Conservation (phyloP, 2,888 invertebrate genomes). For the Plagodis dolabraria region DNA sequence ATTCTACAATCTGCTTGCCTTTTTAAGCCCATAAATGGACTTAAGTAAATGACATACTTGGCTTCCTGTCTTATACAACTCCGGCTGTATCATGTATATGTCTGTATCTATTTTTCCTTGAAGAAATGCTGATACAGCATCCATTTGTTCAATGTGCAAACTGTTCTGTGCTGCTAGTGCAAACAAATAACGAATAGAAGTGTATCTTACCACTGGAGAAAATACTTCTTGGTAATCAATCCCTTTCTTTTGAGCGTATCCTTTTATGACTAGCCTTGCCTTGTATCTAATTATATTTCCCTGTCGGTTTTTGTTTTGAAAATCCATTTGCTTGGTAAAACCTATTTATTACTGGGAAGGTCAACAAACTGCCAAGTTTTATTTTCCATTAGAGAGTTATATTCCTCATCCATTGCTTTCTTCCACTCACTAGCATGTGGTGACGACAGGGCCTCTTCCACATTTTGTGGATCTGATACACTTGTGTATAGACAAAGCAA, state of each 20-base stretch:
- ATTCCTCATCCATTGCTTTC: slow-evolving; percentile 1
- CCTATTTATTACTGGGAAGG: slow-evolving; percentile 10
- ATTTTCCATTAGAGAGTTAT: not conserved
- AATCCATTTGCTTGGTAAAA: slow-evolving; percentile 25
- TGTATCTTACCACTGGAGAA: slow-evolving; percentile 34
- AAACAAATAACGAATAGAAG: slow-evolving; percentile 7
- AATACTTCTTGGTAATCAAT: slow-evolving; percentile 34
- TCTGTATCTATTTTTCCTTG: no score
- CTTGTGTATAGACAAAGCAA: no score
- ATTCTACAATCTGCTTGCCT: slow-evolving; percentile 40
- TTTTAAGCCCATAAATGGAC: slow-evolving; percentile 37
- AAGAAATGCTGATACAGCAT: slow-evolving; percentile 24
- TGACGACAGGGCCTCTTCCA: not conserved
- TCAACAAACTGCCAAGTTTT: not conserved
- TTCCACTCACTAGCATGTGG: not conserved
- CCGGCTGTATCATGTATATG: slow-evolving; percentile 41
- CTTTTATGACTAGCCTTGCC: slow-evolving; percentile 26
- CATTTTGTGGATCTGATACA: no score
- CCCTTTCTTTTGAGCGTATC: slow-evolving; percentile 34
- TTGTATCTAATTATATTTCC: slow-evolving; percentile 13
- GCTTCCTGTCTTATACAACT: slow-evolving; percentile 10
- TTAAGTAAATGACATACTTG: slow-evolving; percentile 38
- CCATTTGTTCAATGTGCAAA: slow-evolving; percentile 36
- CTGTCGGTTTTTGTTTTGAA: slow-evolving; percentile 23
- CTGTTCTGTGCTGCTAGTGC: slow-evolving; percentile 31